Evolutionary conservation across 2,888 invertebrate species (phyloP), one percentile per base, ranked within the genome.

Genomic region (Drosophila neonasuta): DNA sequence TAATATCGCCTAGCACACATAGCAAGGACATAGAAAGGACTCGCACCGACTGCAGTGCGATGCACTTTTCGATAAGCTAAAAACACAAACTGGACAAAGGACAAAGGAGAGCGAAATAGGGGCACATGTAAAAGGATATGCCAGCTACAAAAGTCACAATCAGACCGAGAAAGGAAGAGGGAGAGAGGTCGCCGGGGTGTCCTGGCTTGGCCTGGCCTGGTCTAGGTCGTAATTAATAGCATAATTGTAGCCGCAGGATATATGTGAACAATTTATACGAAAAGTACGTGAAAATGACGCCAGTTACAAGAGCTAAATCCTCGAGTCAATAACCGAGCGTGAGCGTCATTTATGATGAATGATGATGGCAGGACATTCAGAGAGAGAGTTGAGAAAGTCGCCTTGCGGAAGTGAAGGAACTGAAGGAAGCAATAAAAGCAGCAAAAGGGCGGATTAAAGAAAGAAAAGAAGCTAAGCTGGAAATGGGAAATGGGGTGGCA

Each of bases 61-160:
- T 87, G 85, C 85, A 86, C 87, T 86, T 69, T 71, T 17, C 70
- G 82, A 82, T 84, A 86, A 81, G 77, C 59, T 44, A 59, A 50
- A 61, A 50, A 61, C 46, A 32, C 24, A 66, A 68, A 59, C 67
- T 67, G 70, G 70, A 65, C 10, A 54, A 32, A 36, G 56, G 39
- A n/a, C n/a, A 57, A 36, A 32, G 10, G 32, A 32, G 10, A 32
- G 9, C n/a, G n/a, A 11, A 36, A 36, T 5, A 49, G 56, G 24
- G 11, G 57, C 52, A 58, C 54, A 52, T 48, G 55, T 58, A 61
- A 68, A 63, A 55, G 75, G 63, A 72, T 66, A 65, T 65, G 64
- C 55, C 52, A 61, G 66, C 48, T 13, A 62, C 44, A 64, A 71
- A 69, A 69, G 77, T 72, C 77, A 72, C 44, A 34, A 45, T 17